Percentiles rank a stretch among this genome's conserved stretches.
These are phyloP conservation scores for Lasioglossum oenotherae DNA, from an alignment of 2,888 invertebrate genomes.

Conservation along the genomic window DNA sequence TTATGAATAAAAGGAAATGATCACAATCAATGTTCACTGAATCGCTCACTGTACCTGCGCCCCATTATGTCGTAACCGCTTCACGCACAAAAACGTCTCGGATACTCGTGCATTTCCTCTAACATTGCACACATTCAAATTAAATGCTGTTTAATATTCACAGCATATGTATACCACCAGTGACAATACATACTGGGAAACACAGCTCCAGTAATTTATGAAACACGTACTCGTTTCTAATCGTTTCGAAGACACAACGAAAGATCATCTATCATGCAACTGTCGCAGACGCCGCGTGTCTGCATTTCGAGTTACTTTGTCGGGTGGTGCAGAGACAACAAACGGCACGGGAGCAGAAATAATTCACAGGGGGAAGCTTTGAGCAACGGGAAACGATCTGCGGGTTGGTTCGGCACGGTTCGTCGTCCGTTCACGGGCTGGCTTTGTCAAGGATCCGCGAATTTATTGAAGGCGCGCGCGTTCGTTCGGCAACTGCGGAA, in stretches of 20 bases:
- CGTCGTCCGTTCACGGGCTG: not conserved
- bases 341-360: not conserved
- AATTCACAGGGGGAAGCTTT: not conserved
- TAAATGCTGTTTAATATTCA: not conserved
- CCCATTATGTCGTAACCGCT: not conserved
- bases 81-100: not conserved
- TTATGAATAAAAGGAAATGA: not conserved
- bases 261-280: not conserved
- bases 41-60: not conserved
- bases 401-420: not conserved
- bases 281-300: not conserved
- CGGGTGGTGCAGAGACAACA: not conserved
- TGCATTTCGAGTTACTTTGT: not conserved
- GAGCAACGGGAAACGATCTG: not conserved
- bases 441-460: slow-evolving; percentile 20
- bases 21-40: not conserved
- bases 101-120: not conserved
- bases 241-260: not conserved
- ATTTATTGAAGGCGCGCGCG: slow-evolving; percentile 36
- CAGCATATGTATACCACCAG: not conserved
- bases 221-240: not conserved
- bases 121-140: not conserved
- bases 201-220: not conserved
- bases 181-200: not conserved
- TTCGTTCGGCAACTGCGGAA: slow-evolving; percentile 9